Evolutionary conservation across 2,113 vertebrate genomes (phyloP), one percentile per base, ranked within the genome.

Genomic region (Astur gentilis): DNA sequence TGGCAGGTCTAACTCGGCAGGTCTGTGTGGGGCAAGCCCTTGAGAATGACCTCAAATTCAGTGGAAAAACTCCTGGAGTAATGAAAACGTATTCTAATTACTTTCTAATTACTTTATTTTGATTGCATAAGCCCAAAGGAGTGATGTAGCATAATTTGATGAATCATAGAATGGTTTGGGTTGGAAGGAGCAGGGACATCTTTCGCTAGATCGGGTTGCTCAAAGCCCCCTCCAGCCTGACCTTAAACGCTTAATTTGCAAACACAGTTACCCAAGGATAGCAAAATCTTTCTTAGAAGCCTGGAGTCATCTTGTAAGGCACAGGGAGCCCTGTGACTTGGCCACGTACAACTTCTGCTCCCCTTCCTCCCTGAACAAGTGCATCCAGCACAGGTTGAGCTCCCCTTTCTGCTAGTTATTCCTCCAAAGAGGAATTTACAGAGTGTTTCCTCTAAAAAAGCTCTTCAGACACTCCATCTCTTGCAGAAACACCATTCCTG

Each of bases 351-450:
- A 18, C 44, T 80, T 70, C 58, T 83, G 29, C 14, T 93, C 20
- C 23, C 4, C 17, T 67, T 72, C 16, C 29, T 88, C 26, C 15
- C 2, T 31, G 55, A 55, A 55, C 0, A 3, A 67, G 10, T 26
- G 5, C 2, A 0, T 42, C 40, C 21, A 22, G 44, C 3, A 1
- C 1, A 3, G 42, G 19, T 31, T 58, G 25, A 76, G 52, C 45
- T 66, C 34, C 70, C 12, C 11, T 15, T 76, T n/a, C 8, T 67
- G 66, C 3, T 1, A 36, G 32, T 32, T 31, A 2, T 62, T 72
- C 25, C 42, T 81, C 42, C 15, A 3, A 66, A 16, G 11, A 13
- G 47, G 6, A 49, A 49, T 49, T 49, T 66, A 25, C 6, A 18
- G 64, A 34, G 42, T 3, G 2, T 71, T 83, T 80, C 21, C 20